Conservation (phyloP, 1,140 invertebrate genomes). For the Leptinotarsa defecta region DNA sequence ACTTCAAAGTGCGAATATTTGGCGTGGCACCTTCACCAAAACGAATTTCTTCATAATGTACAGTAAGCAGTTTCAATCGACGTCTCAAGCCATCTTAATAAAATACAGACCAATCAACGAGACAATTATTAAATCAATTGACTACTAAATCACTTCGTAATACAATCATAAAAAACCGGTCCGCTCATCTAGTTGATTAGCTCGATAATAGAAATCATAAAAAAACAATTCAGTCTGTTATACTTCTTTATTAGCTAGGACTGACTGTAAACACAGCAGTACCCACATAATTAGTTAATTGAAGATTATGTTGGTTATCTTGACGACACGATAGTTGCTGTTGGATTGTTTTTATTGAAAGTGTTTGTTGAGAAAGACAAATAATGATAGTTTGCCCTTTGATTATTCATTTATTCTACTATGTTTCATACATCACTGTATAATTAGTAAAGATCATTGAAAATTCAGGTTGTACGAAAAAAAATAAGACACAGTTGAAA, state of each 20-base stretch:
- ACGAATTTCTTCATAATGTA: too few relatives aligned
- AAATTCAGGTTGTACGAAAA: too few relatives aligned
- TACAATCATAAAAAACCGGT: constrained; percentile 8
- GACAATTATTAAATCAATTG: constrained; percentile 26
- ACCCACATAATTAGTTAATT: constrained; percentile 24
- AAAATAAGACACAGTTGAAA: too few relatives aligned
- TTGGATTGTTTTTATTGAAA: too few relatives aligned
- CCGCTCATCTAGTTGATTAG: constrained; percentile 22
- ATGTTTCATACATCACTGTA: not conserved
- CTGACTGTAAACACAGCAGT: constrained; percentile 17
- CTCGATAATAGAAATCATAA: constrained; percentile 26
- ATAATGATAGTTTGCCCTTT: too few relatives aligned
- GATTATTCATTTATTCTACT: not conserved
- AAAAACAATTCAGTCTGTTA: constrained; percentile 27
- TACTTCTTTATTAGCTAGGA: constrained; percentile 23
- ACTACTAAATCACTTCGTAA: constrained; percentile 21
- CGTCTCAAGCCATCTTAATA: constrained; percentile 20
- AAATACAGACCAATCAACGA: constrained; percentile 25
- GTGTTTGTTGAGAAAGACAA: too few relatives aligned
- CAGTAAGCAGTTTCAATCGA: constrained; percentile 7
- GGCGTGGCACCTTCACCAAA: too few relatives aligned
- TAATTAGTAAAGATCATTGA: too few relatives aligned
- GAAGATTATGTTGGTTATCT: not conserved
- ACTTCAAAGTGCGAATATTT: too few relatives aligned
- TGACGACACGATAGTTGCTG: too few relatives aligned